Evolutionary conservation across 2,797 vertebrate species (phyloP).

Genomic region (Ceryle rudis): DNA sequence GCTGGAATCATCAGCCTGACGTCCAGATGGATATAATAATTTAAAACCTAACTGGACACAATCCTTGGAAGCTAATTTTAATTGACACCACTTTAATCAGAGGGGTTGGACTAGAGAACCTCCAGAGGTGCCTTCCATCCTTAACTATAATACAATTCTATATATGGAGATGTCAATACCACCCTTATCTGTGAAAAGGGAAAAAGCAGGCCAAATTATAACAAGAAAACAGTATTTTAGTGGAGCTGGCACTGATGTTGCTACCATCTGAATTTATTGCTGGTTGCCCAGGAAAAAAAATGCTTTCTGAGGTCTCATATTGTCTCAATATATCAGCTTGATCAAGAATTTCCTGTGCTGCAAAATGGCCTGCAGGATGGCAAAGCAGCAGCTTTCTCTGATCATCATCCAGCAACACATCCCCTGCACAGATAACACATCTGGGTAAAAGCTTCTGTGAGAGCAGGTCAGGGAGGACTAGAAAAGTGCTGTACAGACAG

Average conservation of each 20-base stretch:
- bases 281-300: background rate
- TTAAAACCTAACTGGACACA: background rate
- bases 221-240: background rate
- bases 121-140: background rate
- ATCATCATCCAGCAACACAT: background rate
- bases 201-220: background rate
- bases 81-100: background rate
- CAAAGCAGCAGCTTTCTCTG: background rate
- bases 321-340: background rate
- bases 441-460: background rate
- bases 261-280: background rate
- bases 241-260: background rate
- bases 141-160: background rate
- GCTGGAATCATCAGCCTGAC: background rate
- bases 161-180: background rate
- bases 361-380: background rate
- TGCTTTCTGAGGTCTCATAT: background rate
- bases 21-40: background rate
- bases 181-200: background rate
- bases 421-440: background rate
- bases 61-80: background rate
- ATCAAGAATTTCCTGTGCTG: background rate
- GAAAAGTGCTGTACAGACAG: background rate
- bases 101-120: background rate
- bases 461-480: background rate